Percentiles rank a stretch among this genome's conserved stretches.
These are phyloP conservation scores for Muraenolepis orangiensis DNA, from an alignment of 2,797 vertebrate species.

Conservation along the genomic window DNA sequence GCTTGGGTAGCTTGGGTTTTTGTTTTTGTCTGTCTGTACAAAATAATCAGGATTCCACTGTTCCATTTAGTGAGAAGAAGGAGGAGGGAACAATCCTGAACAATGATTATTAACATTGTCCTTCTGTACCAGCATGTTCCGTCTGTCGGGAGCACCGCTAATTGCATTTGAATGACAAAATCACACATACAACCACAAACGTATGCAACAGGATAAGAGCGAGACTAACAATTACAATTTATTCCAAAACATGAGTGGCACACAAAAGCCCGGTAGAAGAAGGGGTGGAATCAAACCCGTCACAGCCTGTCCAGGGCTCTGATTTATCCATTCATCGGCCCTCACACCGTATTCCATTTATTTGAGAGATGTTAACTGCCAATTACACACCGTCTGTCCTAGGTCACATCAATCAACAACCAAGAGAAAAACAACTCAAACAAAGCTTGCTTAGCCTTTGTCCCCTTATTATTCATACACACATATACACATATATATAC, in stretches of 20 bases:
- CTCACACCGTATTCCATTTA: slow-evolving; percentile 36
- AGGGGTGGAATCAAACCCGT: slow-evolving; percentile 53
- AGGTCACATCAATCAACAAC: slow-evolving; percentile 51
- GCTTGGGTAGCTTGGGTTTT: neutral
- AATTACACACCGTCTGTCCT: slow-evolving; percentile 44
- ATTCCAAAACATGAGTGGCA: slow-evolving; percentile 12
- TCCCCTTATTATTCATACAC: too few relatives aligned
- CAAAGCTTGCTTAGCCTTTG: too few relatives aligned
- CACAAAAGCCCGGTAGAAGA: slow-evolving; percentile 35
- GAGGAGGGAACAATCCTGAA: neutral
- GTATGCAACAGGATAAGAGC: too few relatives aligned
- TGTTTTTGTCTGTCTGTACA: neutral
- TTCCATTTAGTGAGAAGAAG: neutral
- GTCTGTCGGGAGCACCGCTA: too few relatives aligned
- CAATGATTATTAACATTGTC: neutral
- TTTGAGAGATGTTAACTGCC: slow-evolving; percentile 40
- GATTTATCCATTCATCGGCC: slow-evolving; percentile 46
- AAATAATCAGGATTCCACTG: neutral
- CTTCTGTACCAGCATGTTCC: neutral
- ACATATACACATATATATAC: too few relatives aligned
- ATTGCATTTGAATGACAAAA: too few relatives aligned
- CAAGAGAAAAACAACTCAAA: too few relatives aligned
- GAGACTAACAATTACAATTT: too few relatives aligned
- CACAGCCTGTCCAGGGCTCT: slow-evolving; percentile 43
- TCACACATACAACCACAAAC: slow-evolving; percentile 18